Percentiles rank a stretch among this genome's conserved stretches.
These are phyloP conservation scores for Anguilla anguilla DNA, from an alignment of 2,797 vertebrate genomes.

Conservation along the genomic window DNA sequence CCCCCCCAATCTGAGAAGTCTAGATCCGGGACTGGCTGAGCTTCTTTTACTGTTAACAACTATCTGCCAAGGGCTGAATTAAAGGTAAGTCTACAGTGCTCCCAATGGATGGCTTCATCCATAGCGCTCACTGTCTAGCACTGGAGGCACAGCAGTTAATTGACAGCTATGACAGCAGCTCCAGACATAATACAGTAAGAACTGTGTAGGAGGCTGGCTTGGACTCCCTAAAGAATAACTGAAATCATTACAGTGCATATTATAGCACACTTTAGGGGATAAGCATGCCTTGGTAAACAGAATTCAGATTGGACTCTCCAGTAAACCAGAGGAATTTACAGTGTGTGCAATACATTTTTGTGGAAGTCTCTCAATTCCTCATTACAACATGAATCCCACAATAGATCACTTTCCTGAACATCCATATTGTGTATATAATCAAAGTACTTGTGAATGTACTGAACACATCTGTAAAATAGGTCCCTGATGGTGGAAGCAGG, in stretches of 20 bases:
- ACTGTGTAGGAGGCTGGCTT: too few species aligned
- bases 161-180: too few species aligned
- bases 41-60: neutral
- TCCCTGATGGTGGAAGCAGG: too few species aligned
- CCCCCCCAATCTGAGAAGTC: too few species aligned
- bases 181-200: too few species aligned
- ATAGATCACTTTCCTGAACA: neutral
- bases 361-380: slow-evolving; percentile 20
- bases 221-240: too few species aligned
- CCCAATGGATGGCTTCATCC: too few species aligned
- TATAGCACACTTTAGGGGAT: too few species aligned
- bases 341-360: neutral
- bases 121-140: too few species aligned
- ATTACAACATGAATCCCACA: slow-evolving; percentile 18
- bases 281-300: neutral
- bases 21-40: neutral
- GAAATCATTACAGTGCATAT: too few species aligned
- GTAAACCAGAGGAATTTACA: neutral
- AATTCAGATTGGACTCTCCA: slow-evolving; percentile 4
- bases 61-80: neutral
- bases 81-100: neutral
- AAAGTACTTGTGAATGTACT: neutral
- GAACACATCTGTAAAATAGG: neutral
- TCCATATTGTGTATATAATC: neutral
- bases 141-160: too few species aligned